A percentile compares a stretch with the other conserved stretches of the same genome.
Conservation (phyloP, 2,888 invertebrate genomes). For the Scaptomyza cyrtandrae region DNA sequence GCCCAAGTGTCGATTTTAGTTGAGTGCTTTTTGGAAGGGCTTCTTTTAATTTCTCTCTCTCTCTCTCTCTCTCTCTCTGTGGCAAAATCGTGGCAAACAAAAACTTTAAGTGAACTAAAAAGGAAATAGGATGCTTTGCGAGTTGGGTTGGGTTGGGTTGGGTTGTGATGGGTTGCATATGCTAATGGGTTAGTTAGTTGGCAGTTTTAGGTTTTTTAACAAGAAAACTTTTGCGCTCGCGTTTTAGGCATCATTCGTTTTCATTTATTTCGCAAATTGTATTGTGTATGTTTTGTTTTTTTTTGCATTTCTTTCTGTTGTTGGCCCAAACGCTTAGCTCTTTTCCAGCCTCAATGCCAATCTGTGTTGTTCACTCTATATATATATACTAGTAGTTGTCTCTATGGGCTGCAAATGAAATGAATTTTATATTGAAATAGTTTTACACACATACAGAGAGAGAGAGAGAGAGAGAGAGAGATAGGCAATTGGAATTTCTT, state of each 20-base stretch:
- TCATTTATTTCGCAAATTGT: constrained; percentile 65
- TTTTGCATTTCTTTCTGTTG: too few species aligned
- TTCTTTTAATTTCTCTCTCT: constrained; percentile 43
- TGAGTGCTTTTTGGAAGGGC: constrained; percentile 39
- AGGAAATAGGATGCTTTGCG: not conserved
- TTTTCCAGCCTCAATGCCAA: constrained; percentile 28
- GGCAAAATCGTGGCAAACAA: constrained; percentile 37
- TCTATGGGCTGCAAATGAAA: constrained; percentile 54
- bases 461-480: not conserved
- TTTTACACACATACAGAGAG: constrained; percentile 40
- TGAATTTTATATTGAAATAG: constrained; percentile 79
- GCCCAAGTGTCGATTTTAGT: constrained; percentile 61
- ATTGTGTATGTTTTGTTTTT: constrained; percentile 26
- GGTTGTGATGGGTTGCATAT: constrained; percentile 1
- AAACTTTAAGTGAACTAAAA: constrained; percentile 33
- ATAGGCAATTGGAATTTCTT: constrained; percentile 55
- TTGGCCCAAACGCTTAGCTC: not conserved
- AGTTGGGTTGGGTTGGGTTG: not conserved
- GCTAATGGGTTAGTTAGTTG: constrained; percentile 41
- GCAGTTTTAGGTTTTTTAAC: constrained; percentile 56
- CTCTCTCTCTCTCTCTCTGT: constrained; percentile 15
- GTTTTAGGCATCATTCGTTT: constrained; percentile 68
- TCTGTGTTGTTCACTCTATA: not conserved
- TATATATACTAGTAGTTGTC: not conserved
- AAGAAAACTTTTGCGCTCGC: constrained; percentile 63